Evolutionary conservation across 2,888 invertebrate genomes (phyloP), one percentile per base, ranked within the genome.

Genomic region (Oscheius onirici): DNA sequence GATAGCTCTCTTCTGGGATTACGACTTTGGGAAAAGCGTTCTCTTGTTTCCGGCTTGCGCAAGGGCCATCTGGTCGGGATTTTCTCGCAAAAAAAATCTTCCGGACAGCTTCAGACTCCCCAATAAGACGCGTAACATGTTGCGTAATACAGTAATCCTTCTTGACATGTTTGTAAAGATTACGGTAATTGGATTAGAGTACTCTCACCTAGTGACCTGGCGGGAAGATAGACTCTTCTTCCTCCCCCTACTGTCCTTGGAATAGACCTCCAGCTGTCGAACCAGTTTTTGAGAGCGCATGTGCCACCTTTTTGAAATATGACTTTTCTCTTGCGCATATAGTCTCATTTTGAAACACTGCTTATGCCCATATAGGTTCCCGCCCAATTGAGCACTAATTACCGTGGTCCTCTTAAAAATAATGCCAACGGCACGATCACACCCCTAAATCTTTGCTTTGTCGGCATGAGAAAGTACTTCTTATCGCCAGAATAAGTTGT

Each of bases 111-210:
- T 34, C 8, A 34, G 5, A 6, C 3, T 34, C 34, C 34, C 34
- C 34, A 34, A 34, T 34, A 34, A 34, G 34, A 3, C 8, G n/a
- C n/a, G 34, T 34, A 8, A 34, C 34, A 34, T 8, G 34, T 34
- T 34, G 34, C 34, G 34, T 34, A 3, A 34, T 3, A 34, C 34
- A 0, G 34, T 34, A 34, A 34, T 34, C 34, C 34, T 3, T 34
- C 34, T 34, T 34, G 34, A 34, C 34, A 34, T 52, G 40, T 46
- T 15, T 46, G 46, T 5, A 2, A 6, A 20, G 40, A 58, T 58
- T 58, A 58, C 58, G 58, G 58, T 58, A 58, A 58, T 58, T 58
- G 58, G 58, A 58, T 58, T 58, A 58, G 58, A 28, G 41, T 43
- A 40, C 20, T 58, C 58, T 58, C 43, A 58, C 58, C 58, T 41